Conservation (phyloP, 92 coral and sea anemone genomes). For the Umimayanthus chanpuru region DNA sequence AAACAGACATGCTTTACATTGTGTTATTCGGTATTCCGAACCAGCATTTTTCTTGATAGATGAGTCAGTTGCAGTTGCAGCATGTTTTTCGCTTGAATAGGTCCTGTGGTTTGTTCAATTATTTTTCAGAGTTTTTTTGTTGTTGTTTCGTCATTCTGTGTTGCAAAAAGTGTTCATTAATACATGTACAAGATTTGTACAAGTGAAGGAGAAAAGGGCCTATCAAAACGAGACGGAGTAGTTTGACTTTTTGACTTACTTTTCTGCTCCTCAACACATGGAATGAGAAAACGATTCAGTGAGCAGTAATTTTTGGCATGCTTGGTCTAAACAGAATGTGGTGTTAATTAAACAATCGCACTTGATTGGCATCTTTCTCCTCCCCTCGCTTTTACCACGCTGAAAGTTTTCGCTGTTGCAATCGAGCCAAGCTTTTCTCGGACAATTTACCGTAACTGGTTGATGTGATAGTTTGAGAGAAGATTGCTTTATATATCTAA, state of each 20-base stretch:
- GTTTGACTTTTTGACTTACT: not conserved
- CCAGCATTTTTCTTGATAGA: not conserved
- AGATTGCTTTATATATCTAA: slow-evolving; percentile 22
- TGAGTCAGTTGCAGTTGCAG: not conserved
- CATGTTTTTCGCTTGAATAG: not conserved
- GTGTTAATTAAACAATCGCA: slow-evolving; percentile 17
- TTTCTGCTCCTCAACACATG: not conserved
- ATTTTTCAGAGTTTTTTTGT: too few species aligned
- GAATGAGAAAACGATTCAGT: not conserved
- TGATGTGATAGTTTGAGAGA: not conserved
- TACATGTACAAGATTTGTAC: not conserved
- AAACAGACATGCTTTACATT: not conserved
- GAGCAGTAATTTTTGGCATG: slow-evolving; percentile 1
- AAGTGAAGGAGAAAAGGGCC: not conserved
- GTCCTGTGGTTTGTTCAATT: not conserved
- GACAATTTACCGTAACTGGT: not conserved
- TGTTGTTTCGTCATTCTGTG: not conserved
- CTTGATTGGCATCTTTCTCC: slow-evolving; percentile 30
- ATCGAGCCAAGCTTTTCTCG: not conserved
- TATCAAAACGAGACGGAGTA: not conserved
- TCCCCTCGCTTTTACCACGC: not conserved
- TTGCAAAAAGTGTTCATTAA: not conserved
- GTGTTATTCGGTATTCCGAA: not conserved
- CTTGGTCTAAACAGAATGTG: slow-evolving; percentile 17
- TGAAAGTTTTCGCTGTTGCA: slow-evolving; percentile 11